Percentiles rank a stretch among this genome's conserved stretches.
These are phyloP conservation scores for Synanthedon tipuliformis DNA, from an alignment of 2,888 invertebrate genomes.

Conservation along the genomic window DNA sequence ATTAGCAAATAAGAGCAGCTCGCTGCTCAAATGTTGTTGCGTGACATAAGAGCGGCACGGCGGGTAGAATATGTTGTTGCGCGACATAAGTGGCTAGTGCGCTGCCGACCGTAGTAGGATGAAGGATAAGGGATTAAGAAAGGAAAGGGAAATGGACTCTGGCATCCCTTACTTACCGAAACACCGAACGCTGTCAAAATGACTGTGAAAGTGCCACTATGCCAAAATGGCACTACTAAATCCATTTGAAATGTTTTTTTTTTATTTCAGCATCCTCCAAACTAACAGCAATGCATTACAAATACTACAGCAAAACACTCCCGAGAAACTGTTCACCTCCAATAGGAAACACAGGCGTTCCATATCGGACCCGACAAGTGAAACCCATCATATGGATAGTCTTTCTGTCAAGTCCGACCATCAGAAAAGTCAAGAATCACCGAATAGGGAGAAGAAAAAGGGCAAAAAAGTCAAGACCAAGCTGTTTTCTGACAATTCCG, in stretches of 20 bases:
- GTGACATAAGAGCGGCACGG: too few species aligned
- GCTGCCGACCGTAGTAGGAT: too few species aligned
- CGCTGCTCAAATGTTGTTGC: too few species aligned
- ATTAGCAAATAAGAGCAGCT: too few species aligned
- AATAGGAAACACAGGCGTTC: conserved; percentile 45
- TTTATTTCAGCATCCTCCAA: conserved; percentile 44
- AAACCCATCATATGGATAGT: conserved; percentile 37
- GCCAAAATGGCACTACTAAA: not conserved
- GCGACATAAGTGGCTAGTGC: too few species aligned
- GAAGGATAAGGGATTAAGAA: too few species aligned
- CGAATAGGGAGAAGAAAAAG: conserved; percentile 40
- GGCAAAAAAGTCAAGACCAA: conserved; percentile 54
- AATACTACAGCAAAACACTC: conserved; percentile 43
- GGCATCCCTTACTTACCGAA: too few species aligned
- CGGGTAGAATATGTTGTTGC: too few species aligned
- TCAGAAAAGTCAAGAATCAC: conserved; percentile 40
- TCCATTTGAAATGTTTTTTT: not conserved
- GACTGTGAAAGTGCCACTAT: too few species aligned
- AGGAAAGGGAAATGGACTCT: too few species aligned
- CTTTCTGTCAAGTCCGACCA: conserved; percentile 31
- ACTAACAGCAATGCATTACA: conserved; percentile 46
- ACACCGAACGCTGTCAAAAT: too few species aligned
- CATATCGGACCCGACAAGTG: conserved; percentile 50
- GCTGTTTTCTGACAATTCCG: conserved; percentile 45
- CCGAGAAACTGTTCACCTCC: conserved; percentile 40